Conservation (phyloP, 2,888 invertebrate genomes). For the Lissocephala sabroskyi region DNA sequence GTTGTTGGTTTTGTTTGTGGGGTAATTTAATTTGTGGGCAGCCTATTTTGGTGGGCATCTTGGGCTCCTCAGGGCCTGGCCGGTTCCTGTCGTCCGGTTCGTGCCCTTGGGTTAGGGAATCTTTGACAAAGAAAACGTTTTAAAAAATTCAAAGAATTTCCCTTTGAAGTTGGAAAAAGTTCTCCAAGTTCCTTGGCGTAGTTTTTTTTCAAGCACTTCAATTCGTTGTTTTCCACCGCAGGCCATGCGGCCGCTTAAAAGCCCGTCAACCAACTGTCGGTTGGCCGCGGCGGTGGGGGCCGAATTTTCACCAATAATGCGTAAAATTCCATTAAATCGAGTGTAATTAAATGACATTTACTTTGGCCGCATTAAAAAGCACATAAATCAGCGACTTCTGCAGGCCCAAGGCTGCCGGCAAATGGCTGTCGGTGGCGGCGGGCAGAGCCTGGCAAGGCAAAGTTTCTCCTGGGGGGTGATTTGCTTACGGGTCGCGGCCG, state of each 20-base stretch:
- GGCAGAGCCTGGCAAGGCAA: constrained; percentile 1
- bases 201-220: neutral
- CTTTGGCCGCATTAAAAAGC: constrained; percentile 71
- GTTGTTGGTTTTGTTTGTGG: too few species aligned
- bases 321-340: constrained; percentile 71
- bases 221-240: neutral
- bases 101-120: too few species aligned
- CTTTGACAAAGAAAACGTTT: neutral
- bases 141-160: neutral
- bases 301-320: constrained; percentile 67
- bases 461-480: constrained; percentile 40
- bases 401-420: too few species aligned
- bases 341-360: constrained; percentile 72
- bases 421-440: too few species aligned
- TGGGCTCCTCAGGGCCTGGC: too few species aligned
- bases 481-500: constrained; percentile 21
- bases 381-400: constrained; percentile 68
- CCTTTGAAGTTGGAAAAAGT: neutral
- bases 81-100: too few species aligned
- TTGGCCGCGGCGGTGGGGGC: too few species aligned
- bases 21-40: too few species aligned
- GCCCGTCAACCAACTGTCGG: constrained; percentile 21
- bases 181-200: too few species aligned
- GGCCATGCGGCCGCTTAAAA: constrained; percentile 21
- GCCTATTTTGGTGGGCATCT: too few species aligned